These are phyloP conservation scores for Epinotia bilunana DNA, from an alignment of 2,888 invertebrate genomes.

Conservation along the genomic window DNA sequence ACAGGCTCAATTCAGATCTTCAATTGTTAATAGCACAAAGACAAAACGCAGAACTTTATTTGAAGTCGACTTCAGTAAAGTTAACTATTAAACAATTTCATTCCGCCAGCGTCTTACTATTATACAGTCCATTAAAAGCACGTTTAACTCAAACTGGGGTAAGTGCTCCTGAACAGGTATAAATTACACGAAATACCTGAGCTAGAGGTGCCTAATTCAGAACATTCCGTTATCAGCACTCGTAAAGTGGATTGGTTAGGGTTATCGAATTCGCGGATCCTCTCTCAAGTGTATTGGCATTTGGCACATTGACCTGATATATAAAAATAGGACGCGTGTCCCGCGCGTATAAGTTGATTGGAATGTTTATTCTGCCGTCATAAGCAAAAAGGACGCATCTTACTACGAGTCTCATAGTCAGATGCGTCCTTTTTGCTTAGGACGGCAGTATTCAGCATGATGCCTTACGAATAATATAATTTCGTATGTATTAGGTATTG, in stretches of 20 bases:
- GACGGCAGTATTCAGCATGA: too few relatives aligned
- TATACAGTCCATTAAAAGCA: slow-evolving; percentile 18
- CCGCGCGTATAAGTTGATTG: slow-evolving; percentile 25
- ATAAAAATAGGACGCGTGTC: slow-evolving; percentile 40
- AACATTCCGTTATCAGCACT: slow-evolving; percentile 39
- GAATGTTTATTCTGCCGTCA: slow-evolving; percentile 41
- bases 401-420: too few relatives aligned
- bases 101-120: slow-evolving; percentile 14
- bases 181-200: slow-evolving; percentile 31
- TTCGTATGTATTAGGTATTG: neutral
- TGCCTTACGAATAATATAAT: neutral
- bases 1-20: neutral
- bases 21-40: neutral
- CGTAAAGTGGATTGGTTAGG: slow-evolving; percentile 46
- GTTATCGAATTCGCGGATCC: slow-evolving; percentile 45
- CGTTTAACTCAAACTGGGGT: slow-evolving; percentile 21
- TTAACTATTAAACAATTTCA: neutral
- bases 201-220: slow-evolving; percentile 39
- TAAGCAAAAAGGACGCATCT: too few relatives aligned
- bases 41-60: neutral
- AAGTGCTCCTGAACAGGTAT: slow-evolving; percentile 26
- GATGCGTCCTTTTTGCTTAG: too few relatives aligned
- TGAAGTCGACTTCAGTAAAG: neutral
- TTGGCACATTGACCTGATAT: slow-evolving; percentile 43
- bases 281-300: slow-evolving; percentile 41